Base-by-base conservation (phyloP, 2,113 vertebrate genomes). In the Peucedramus taeniatus region DNA sequence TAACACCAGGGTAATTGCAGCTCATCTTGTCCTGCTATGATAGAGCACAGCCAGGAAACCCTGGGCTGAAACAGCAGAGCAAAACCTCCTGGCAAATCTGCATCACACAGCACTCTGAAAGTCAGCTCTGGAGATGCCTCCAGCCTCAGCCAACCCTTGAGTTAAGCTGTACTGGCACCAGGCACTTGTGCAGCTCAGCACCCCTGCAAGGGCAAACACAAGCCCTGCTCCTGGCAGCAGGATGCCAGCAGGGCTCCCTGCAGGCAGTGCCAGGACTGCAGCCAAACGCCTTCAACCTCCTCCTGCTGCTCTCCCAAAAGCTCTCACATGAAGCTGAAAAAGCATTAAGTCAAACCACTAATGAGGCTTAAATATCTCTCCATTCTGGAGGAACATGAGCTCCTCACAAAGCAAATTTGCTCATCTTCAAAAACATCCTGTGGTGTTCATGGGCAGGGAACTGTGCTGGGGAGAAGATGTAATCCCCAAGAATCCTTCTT, bases 381-480 rank as follows among this genome's bases (percentile, higher is more conserved):
- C 26, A 10, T 49, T 87, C 47, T 63, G 28, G 27, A 84, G 51
- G 39, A 93, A 78, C 24, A 57, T 0, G 1, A 74, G 45, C 72
- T 75, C 20, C 33, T 59, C 0, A 0, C 44, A 69, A 69, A 76
- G 47, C 13, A 42, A 74, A 53, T 2, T 5, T 5, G 3, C 35
- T 54, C 47, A 23, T 23, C 69, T 47, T 39, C 45, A 57, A 49
- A 44, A 53, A 22, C 18, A 54, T 5, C 51, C 78, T 1, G 4
- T 15, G 28, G 16, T 2, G 1, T 15, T 45, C 44, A 49, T 0
- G 0, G 21, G 23, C 31, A 81, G 11, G 23, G 51, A 66, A 70
- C 0, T 44, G 39, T 33, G 9, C 13, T 1, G 4, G 10, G 47
- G 20, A 70, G 31, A 8, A 75, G 44, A 59, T 51, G 20, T 15